A percentile compares a stretch with the other conserved stretches of the same genome.
Evolutionary conservation across 2,888 invertebrate species (phyloP).

Genomic region (Sinhomidia bicolor): DNA sequence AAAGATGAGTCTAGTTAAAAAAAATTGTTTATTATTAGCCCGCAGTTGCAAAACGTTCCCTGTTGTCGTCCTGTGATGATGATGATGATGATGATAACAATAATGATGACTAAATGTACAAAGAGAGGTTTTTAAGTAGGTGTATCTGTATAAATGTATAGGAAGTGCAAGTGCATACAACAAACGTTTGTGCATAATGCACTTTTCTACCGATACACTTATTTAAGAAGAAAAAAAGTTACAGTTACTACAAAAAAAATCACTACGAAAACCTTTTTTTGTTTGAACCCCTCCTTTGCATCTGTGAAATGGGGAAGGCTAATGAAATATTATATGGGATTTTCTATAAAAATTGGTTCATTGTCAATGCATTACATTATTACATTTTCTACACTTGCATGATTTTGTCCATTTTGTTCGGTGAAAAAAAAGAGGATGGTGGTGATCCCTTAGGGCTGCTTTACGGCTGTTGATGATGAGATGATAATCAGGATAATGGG

Average conservation of each 20-base stretch:
- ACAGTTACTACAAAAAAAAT: neutral
- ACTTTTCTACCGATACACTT: neutral
- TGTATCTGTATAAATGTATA: too few relatives aligned
- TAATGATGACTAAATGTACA: too few relatives aligned
- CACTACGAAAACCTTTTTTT: neutral
- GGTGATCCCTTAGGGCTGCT: constrained; percentile 57
- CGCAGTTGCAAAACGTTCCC: neutral
- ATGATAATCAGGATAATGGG: constrained; percentile 65
- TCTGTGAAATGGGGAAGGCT: constrained; percentile 33
- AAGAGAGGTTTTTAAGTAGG: too few relatives aligned
- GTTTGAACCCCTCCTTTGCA: neutral
- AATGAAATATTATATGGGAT: constrained; percentile 12
- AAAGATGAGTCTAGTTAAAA: neutral
- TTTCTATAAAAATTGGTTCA: constrained; percentile 16
- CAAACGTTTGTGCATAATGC: constrained; percentile 49
- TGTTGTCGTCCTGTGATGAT: neutral
- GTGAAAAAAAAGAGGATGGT: neutral
- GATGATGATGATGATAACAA: too few relatives aligned
- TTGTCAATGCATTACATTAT: constrained; percentile 5
- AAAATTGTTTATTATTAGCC: constrained; percentile 13
- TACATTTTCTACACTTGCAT: neutral
- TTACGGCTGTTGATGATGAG: constrained; percentile 47
- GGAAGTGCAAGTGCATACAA: too few relatives aligned
- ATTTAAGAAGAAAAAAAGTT: neutral
- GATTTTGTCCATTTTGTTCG: neutral